Evolutionary conservation across 2,888 invertebrate species (phyloP).

Genomic region (Hermaeophaga mercurialis): DNA sequence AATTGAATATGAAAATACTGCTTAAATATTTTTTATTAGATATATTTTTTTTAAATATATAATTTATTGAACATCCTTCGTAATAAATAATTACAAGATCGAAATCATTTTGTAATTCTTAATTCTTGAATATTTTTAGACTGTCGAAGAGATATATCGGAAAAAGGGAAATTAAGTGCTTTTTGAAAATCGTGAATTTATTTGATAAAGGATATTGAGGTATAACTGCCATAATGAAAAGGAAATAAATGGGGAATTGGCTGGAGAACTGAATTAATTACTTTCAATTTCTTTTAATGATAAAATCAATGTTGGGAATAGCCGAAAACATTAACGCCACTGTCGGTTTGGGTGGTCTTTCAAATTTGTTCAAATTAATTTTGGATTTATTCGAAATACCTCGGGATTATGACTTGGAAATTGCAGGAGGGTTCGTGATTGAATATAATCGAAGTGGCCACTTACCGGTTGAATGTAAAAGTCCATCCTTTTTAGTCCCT

Average conservation of each 20-base stretch:
- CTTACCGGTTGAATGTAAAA: too few relatives aligned
- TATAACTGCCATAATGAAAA: constrained; percentile 11
- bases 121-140: too few relatives aligned
- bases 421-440: too few relatives aligned
- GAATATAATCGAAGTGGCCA: too few relatives aligned
- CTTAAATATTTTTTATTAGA: too few relatives aligned
- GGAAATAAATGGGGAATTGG: constrained; percentile 17
- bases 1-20: too few relatives aligned
- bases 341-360: neutral
- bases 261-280: constrained; percentile 9
- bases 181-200: constrained; percentile 6
- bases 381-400: neutral
- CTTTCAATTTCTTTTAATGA: neutral
- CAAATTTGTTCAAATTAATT: neutral
- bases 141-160: too few relatives aligned
- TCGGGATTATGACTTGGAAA: neutral
- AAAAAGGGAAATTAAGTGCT: constrained; percentile 17
- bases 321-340: neutral
- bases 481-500: too few relatives aligned
- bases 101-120: too few relatives aligned
- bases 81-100: too few relatives aligned
- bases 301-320: constrained; percentile 2
- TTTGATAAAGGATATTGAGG: constrained; percentile 14
- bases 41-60: too few relatives aligned
- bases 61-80: too few relatives aligned